Percentiles rank a stretch among this genome's conserved stretches.
Evolutionary conservation across 2,113 vertebrate species (phyloP).

Genomic region (Sebastes fasciatus): DNA sequence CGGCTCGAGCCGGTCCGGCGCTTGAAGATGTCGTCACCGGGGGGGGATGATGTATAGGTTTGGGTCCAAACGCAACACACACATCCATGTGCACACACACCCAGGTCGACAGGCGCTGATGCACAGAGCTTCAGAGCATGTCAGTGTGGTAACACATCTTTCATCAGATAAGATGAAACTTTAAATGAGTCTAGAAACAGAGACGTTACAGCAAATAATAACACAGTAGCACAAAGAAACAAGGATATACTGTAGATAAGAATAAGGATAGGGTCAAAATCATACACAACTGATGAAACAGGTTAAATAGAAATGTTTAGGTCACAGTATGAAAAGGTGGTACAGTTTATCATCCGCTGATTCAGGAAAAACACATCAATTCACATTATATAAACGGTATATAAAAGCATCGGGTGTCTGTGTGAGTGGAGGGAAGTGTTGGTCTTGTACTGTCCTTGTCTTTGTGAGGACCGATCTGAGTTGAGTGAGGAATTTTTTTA

Average conservation of each 20-base stretch:
- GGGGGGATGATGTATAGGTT: conserved; percentile 70
- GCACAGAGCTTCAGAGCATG: conserved; percentile 44
- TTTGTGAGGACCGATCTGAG: too few species aligned
- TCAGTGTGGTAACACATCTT: conserved; percentile 6
- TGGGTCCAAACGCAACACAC: conserved; percentile 4
- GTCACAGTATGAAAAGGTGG: conserved; percentile 11
- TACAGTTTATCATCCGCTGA: background rate
- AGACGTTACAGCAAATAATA: conserved; percentile 12
- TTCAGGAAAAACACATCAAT: background rate
- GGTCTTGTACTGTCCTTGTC: too few species aligned
- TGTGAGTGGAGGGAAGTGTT: too few species aligned
- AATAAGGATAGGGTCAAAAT: conserved; percentile 2
- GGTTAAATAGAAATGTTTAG: conserved; percentile 8
- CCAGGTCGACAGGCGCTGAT: conserved; percentile 19
- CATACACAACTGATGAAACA: background rate
- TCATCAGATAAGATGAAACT: conserved; percentile 56
- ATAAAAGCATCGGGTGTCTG: too few species aligned
- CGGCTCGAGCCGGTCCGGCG: conserved; percentile 53
- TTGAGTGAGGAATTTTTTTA: too few species aligned
- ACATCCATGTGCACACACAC: conserved; percentile 12
- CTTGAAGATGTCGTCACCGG: conserved; percentile 47
- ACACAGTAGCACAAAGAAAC: background rate
- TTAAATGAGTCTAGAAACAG: conserved; percentile 46
- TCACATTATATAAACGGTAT: background rate
- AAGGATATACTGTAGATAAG: conserved; percentile 1